Base-by-base conservation (phyloP, 2,888 invertebrate genomes). In the Standfussiana lucernea region DNA sequence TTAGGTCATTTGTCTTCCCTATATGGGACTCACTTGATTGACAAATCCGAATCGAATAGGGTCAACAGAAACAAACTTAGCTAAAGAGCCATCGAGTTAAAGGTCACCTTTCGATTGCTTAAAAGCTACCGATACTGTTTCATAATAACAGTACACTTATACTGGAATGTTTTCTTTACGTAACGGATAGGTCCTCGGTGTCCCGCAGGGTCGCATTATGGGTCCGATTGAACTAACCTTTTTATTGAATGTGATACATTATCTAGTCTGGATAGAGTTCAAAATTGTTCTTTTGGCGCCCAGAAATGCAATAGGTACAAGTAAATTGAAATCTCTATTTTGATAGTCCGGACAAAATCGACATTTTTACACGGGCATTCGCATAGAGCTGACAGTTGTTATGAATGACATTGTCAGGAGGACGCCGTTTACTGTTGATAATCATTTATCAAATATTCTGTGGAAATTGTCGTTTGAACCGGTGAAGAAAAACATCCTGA, bases 91-190 rank as follows among this genome's bases (percentile, higher is more conserved):
- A 28, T 45, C 15, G 13, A n/a, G 18, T 11, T 42, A 21, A 28
- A 69, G 61, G 62, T 72, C 45, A 45, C n/a, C 2, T 32, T 32
- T 37, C 37, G 21, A 32, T 72, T 71, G 18, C 24, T 37, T 3
- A 37, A 7, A 50, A 8, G 71, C 61, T 47, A 42, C 79, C 15
- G 50, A 53, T 32, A 71, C 32, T 79, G 50, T 79, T 59, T 56
- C 28, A 35, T 45, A 64, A n/a, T 61, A 32, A 62, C 10, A n/a
- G 21, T n/a, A 62, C 18, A 32, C 8, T 37, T 42, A 24, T 10
- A 70, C 18, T 78, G 47, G 1, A 37, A n/a, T 11, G 5, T 3
- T 32, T 40, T 80, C 37, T 13, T 72, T n/a, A 64, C 2, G 15
- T 13, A 45, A 32, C 15, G 3, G 1, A 11, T 45, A 10, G 32